Evolutionary conservation across 2,113 vertebrate species (phyloP).

Genomic region (Ivindomyrus marchei): DNA sequence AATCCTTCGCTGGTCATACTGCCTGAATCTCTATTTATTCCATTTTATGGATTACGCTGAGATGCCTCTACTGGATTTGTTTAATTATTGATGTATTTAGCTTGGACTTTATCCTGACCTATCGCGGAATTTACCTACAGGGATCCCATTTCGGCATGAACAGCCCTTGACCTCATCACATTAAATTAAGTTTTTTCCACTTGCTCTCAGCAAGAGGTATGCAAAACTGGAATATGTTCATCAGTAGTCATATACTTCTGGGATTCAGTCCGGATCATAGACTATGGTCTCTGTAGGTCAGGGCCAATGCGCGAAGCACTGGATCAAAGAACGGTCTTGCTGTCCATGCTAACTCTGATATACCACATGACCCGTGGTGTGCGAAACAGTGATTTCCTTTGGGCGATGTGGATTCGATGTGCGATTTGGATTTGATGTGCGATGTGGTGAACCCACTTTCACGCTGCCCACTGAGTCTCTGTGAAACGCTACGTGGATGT

Average conservation of each 20-base stretch:
- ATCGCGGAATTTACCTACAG: not conserved
- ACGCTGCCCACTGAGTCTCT: not conserved
- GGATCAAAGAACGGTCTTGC: not conserved
- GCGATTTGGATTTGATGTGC: not conserved
- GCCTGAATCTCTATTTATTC: not conserved
- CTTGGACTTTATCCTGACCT: not conserved
- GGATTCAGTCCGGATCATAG: not conserved
- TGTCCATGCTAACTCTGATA: not conserved
- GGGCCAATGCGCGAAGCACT: not conserved
- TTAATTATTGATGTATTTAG: conserved; percentile 8
- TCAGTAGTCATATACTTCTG: not conserved
- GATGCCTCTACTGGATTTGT: not conserved
- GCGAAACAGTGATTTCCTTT: not conserved
- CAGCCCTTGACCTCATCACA: not conserved
- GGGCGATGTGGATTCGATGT: not conserved
- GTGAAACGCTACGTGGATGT: too few relatives aligned
- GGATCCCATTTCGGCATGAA: not conserved
- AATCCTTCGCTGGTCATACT: not conserved
- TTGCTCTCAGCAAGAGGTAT: not conserved
- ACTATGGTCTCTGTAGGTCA: not conserved
- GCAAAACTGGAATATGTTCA: not conserved
- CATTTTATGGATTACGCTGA: not conserved
- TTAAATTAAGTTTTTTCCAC: not conserved
- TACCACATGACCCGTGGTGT: not conserved
- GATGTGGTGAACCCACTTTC: not conserved